Percentiles rank a stretch among this genome's conserved stretches.
Conservation (phyloP, 2,113 vertebrate genomes). For the Sprattus sprattus region DNA sequence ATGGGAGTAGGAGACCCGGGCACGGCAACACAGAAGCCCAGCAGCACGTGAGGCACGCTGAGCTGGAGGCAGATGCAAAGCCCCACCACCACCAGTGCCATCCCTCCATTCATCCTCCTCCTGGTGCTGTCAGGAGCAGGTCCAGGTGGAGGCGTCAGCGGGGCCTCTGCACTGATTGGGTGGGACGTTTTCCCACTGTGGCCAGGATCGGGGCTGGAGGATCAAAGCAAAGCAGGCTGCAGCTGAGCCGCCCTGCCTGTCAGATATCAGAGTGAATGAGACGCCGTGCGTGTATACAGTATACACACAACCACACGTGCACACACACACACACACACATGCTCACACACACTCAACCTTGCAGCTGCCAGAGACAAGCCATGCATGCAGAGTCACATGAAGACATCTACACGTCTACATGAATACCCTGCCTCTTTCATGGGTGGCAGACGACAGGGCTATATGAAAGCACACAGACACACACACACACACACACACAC, state of each 20-base stretch:
- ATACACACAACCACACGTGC: background rate
- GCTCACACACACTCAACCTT: background rate
- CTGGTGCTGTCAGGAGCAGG: background rate
- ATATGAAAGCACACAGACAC: background rate
- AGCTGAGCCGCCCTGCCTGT: background rate
- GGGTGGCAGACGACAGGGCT: background rate
- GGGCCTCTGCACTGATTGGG: background rate
- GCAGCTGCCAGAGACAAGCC: background rate
- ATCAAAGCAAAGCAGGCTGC: background rate
- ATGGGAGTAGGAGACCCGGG: too few species aligned
- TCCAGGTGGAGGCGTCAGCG: background rate
- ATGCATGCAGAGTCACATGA: background rate
- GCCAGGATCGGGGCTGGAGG: background rate
- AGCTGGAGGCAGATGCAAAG: background rate
- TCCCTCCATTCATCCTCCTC: background rate
- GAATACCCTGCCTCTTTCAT: background rate
- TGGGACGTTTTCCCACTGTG: background rate
- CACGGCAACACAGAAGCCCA: background rate
- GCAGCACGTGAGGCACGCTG: background rate
- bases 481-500: slow-evolving; percentile 18
- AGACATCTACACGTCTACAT: background rate
- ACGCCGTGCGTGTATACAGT: background rate
- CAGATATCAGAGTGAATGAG: background rate
- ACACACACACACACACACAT: background rate
- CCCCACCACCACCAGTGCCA: background rate